Evolutionary conservation across 1,140 invertebrate species (phyloP).

Genomic region (Lysiphlebus fabarum): DNA sequence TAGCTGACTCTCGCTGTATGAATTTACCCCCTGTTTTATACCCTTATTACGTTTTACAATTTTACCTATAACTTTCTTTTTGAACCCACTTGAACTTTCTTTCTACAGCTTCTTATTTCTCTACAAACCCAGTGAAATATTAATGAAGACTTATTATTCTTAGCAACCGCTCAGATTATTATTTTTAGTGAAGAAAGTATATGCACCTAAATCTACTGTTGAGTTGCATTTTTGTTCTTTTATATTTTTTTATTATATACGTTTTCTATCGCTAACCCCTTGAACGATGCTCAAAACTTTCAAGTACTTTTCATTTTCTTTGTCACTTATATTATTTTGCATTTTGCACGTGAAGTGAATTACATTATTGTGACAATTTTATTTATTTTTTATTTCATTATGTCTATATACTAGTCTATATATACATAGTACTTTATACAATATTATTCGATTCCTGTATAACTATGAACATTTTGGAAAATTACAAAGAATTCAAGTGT

Average conservation of each 20-base stretch:
- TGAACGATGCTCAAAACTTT: conserved; percentile 6
- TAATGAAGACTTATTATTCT: conserved; percentile 39
- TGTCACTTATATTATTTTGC: conserved; percentile 1
- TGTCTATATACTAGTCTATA: too few relatives aligned
- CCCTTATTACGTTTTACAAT: not conserved
- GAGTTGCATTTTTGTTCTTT: too few relatives aligned
- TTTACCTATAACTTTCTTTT: not conserved
- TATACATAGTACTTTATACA: too few relatives aligned
- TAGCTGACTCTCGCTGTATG: not conserved
- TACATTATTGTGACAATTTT: conserved; percentile 31
- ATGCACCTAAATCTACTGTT: too few relatives aligned
- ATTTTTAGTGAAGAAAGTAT: conserved; percentile 23
- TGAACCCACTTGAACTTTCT: not conserved
- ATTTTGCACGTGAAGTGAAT: conserved; percentile 32
- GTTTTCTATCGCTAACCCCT: not conserved
- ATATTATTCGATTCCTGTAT: too few relatives aligned
- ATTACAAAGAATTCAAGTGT: too few relatives aligned
- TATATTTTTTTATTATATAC: not conserved
- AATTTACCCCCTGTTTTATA: not conserved
- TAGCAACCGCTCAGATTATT: conserved; percentile 30
- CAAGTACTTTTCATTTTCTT: conserved; percentile 8
- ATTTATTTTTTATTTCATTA: not conserved
- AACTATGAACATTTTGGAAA: too few relatives aligned
- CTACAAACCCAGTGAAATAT: conserved; percentile 19
- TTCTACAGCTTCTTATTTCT: not conserved